Evolutionary conservation across 2,888 invertebrate genomes (phyloP).

Genomic region (Xestia ashworthii): DNA sequence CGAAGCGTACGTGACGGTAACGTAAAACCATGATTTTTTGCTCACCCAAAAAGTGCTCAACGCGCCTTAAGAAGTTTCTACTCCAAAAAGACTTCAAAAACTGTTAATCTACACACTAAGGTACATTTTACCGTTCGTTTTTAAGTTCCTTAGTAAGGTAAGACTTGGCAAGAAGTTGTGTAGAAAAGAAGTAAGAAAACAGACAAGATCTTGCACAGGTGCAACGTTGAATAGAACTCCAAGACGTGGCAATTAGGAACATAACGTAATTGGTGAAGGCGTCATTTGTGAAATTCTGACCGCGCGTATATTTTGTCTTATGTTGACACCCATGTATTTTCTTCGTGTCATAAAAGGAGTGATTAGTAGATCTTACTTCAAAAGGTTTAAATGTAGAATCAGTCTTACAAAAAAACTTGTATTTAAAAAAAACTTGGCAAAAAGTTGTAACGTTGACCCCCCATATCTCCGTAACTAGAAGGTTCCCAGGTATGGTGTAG

Average conservation of each 20-base stretch:
- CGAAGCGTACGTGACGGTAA: no score
- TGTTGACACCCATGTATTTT: not conserved
- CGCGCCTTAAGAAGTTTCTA: no score
- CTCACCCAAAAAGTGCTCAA: no score
- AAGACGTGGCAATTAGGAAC: constrained; percentile 38
- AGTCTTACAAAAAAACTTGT: no score
- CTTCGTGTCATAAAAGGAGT: not conserved
- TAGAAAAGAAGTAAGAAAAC: constrained; percentile 1
- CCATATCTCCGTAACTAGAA: no score
- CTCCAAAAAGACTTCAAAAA: not conserved
- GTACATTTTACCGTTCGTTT: not conserved
- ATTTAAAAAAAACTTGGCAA: no score
- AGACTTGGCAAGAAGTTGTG: constrained; percentile 22
- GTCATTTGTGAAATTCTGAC: constrained; percentile 3
- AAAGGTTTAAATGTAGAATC: not conserved
- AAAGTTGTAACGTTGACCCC: no score
- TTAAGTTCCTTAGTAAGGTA: constrained; percentile 1
- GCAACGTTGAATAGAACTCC: constrained; percentile 18
- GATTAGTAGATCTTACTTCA: not conserved
- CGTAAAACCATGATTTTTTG: no score
- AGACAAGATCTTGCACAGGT: constrained; percentile 24
- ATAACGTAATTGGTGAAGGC: constrained; percentile 20
- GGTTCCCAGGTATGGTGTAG: no score
- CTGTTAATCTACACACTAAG: not conserved
- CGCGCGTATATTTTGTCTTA: not conserved